Percentiles rank a stretch among this genome's conserved stretches.
phyloP scores from a whole-genome alignment of 1,140 invertebrate genomes.

The Tetragonula clypearis region DNA sequence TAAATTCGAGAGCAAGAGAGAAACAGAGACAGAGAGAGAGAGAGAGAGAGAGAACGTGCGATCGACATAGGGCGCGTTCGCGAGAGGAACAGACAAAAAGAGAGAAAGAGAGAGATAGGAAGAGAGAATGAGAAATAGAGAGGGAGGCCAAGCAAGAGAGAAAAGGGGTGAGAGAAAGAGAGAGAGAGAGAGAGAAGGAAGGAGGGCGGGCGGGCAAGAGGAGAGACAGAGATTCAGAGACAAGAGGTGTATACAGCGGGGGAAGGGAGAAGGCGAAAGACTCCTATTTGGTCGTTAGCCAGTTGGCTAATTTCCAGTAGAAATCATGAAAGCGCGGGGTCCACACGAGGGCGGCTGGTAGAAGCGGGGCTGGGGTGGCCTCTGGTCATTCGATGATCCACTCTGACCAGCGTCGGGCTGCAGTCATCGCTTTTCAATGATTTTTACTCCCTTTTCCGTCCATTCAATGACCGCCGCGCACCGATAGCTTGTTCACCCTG shows the following conservation, averaged over 20 bases:
- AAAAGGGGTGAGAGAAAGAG: conserved; percentile 21
- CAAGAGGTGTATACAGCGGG: conserved; percentile 25
- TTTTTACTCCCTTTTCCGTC: conserved; percentile 78
- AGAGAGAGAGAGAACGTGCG: conserved; percentile 23
- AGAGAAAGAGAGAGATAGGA: conserved; percentile 50
- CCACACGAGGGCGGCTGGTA: conserved; percentile 58
- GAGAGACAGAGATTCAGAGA: conserved; percentile 50
- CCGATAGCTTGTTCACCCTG: conserved; percentile 68
- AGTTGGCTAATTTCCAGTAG: conserved; percentile 82
- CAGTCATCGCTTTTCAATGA: conserved; percentile 81
- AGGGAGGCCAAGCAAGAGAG: conserved; percentile 47
- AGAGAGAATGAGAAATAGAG: conserved; percentile 3
- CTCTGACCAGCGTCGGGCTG: conserved; percentile 68
- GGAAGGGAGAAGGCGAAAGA: conserved; percentile 66
- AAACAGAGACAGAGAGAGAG: conserved; percentile 48
- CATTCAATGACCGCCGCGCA: conserved; percentile 79
- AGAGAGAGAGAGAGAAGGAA: conserved; percentile 46
- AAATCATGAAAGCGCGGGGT: conserved; percentile 79
- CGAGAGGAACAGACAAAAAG: conserved; percentile 8
- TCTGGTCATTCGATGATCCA: conserved; percentile 81
- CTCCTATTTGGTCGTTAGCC: conserved; percentile 81
- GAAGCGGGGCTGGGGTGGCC: conserved; percentile 61
- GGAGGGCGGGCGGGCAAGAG: conserved; percentile 31
- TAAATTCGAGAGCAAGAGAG: conserved; percentile 39
- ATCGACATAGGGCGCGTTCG: no score